Percentiles rank a stretch among this genome's conserved stretches.
Conservation (phyloP, 2,797 vertebrate species). For the Scarus forsteni region DNA sequence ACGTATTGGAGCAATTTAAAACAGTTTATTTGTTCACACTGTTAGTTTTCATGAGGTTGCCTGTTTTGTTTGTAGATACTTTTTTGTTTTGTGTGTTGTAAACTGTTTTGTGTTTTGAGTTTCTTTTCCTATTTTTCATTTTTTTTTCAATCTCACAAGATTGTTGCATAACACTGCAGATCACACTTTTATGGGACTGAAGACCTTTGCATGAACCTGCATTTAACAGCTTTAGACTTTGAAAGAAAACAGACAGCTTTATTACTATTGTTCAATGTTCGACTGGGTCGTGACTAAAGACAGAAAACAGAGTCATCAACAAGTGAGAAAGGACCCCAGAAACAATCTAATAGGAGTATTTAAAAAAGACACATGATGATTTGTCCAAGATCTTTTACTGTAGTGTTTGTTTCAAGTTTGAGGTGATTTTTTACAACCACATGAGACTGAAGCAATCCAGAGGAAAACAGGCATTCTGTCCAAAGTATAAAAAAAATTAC, state of each 20-base stretch:
- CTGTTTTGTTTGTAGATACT: no score
- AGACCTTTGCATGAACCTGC: not conserved
- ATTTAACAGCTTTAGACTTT: not conserved
- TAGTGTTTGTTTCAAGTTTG: slow-evolving; percentile 62
- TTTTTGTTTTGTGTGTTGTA: no score
- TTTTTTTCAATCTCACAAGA: no score
- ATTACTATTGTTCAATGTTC: not conserved
- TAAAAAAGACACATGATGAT: slow-evolving; percentile 19
- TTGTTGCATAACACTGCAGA: not conserved
- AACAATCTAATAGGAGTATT: slow-evolving; percentile 17
- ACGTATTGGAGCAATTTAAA: not conserved
- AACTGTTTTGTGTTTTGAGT: not conserved
- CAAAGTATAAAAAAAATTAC: no score
- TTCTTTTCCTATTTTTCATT: no score
- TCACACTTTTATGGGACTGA: not conserved
- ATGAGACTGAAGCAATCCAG: slow-evolving; percentile 67
- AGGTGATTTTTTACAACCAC: slow-evolving; percentile 75
- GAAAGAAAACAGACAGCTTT: not conserved
- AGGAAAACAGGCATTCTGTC: slow-evolving; percentile 68
- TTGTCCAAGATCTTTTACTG: slow-evolving; percentile 69
- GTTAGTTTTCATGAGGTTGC: no score
- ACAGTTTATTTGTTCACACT: not conserved
- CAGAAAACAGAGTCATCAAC: slow-evolving; percentile 16
- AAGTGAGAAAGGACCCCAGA: slow-evolving; percentile 35
- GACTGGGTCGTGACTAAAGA: slow-evolving; percentile 24